Conservation (phyloP, 2,797 vertebrate species). For the Lophotriccus pileatus region DNA sequence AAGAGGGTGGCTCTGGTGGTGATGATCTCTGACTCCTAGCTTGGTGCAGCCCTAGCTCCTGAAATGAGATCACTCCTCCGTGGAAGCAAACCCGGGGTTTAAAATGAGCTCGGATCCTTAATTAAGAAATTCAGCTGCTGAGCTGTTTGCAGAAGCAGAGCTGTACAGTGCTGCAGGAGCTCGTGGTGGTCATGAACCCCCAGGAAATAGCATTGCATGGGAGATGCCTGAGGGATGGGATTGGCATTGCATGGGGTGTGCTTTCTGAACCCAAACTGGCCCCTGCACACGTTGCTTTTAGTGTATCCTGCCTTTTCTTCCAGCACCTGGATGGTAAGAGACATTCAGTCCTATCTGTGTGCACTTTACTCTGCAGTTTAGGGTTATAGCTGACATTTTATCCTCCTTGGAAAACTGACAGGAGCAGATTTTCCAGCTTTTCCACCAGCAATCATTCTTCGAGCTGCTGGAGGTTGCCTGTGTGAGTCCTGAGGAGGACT, state of each 20-base stretch:
- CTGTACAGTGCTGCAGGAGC: neutral
- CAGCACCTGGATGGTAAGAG: neutral
- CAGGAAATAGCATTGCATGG: neutral
- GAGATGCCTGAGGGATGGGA: neutral
- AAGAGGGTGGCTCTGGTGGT: neutral
- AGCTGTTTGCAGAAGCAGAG: neutral
- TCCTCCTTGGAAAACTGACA: neutral
- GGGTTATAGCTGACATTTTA: neutral
- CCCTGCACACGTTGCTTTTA: neutral
- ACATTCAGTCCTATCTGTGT: neutral
- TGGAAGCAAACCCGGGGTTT: neutral
- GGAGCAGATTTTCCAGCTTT: neutral
- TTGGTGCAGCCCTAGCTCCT: neutral
- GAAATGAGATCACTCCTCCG: neutral
- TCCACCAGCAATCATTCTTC: neutral
- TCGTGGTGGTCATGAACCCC: neutral
- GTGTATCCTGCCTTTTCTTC: neutral
- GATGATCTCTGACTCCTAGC: neutral
- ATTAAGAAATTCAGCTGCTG: neutral
- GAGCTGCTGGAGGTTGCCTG: neutral
- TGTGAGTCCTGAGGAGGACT: neutral
- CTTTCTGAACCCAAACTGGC: neutral
- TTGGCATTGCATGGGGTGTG: neutral
- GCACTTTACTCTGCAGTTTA: neutral
- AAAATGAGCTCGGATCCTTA: conserved; percentile 47